Evolutionary conservation across 2,113 vertebrate species (phyloP), one percentile per base, ranked within the genome.

Genomic region (Rhinolophus ferrumequinum): DNA sequence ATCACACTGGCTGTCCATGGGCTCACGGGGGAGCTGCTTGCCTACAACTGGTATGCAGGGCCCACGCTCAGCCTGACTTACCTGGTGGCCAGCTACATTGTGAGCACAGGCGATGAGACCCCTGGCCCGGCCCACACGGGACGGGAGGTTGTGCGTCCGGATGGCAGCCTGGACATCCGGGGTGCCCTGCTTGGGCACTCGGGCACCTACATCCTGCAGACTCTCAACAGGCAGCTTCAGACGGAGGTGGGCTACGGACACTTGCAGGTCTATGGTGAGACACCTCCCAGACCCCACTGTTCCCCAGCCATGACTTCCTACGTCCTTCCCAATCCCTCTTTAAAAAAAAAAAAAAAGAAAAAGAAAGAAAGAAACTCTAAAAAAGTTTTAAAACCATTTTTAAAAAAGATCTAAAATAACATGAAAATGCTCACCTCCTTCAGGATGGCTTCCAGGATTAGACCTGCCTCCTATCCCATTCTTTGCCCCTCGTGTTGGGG

Each of bases 181-280:
- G 90, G 96, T 1, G 81, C 30, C 52, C 44, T 93, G 88, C 95
- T 72, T 0, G 1, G 76, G 11, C 97, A 98, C 90, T 96, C 97
- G 3, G 97, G 98, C 77, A 97, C 94, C 94, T 98, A 98, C 82
- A 96, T 97, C 79, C 73, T 98, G 66, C 97, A 97, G 96, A 97
- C 97, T 6, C 93, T 97, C 70, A 97, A 98, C 93, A 94, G 97
- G 75, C 97, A 97, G 90, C 82, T 98, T 16, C 97, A 98, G 97
- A 98, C 97, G 21, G 97, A 98, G 94, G 96, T 98, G 93, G 97
- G 96, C 97, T 96, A 97, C 90, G 97, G 97, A 93, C 96, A 95
- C 93, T 4, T 98, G 88, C 93, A 76, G 96, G 97, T 98, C 94
- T 96, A 98, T 94, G 97, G 97, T 98, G 97, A 97, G 97, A 93